Conservation (phyloP, 2,797 vertebrate genomes). For the Chiroxiphia lanceolata region DNA sequence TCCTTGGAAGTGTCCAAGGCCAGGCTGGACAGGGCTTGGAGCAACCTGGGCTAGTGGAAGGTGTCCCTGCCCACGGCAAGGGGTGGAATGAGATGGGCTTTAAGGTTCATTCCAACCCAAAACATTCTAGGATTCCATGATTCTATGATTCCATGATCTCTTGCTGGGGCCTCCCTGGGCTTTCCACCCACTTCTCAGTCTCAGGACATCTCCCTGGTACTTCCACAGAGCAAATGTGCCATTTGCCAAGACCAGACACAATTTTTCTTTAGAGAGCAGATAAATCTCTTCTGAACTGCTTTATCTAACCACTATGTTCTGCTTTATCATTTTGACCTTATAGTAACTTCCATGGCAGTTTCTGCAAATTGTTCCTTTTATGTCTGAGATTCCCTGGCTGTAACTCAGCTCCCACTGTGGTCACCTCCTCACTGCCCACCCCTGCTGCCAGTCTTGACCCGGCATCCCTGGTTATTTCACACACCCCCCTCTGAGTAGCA, state of each 20-base stretch:
- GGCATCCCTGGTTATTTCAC: neutral
- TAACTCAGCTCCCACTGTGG: neutral
- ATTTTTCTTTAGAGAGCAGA: neutral
- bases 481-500: neutral
- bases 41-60: rapidly evolving
- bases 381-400: neutral
- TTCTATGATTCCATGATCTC: neutral
- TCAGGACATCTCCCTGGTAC: neutral
- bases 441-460: neutral
- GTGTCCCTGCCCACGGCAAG: neutral
- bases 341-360: neutral
- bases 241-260: neutral
- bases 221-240: neutral
- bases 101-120: neutral
- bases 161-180: neutral
- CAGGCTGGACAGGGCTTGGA: rapidly evolving
- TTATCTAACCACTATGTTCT: neutral
- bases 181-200: neutral
- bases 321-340: neutral
- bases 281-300: neutral
- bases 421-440: neutral
- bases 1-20: neutral
- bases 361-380: neutral
- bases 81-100: neutral
- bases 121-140: neutral